phyloP scores from a whole-genome alignment of 2,113 vertebrate species.

The Microcebus griseorufus region DNA sequence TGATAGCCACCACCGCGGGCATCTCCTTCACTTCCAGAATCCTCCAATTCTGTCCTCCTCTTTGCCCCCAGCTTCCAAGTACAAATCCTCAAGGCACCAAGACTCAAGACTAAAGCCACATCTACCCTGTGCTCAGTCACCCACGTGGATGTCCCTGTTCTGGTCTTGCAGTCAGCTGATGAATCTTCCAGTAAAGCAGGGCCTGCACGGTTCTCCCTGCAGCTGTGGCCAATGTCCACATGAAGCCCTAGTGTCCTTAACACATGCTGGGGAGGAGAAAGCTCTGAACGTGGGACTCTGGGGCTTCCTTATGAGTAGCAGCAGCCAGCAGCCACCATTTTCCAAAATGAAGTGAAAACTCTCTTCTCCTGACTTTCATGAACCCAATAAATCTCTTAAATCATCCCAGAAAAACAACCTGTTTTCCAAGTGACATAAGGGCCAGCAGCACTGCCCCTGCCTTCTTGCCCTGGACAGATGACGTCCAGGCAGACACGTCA shows the following conservation, averaged over 20 bases:
- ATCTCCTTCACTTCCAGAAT: no score
- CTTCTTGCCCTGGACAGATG: neutral
- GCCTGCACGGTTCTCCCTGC: neutral
- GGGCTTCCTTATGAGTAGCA: neutral
- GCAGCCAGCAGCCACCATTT: neutral
- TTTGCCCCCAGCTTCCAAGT: neutral
- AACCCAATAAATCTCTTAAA: neutral
- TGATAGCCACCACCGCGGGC: neutral
- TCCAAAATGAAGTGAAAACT: neutral
- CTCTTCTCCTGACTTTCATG: neutral
- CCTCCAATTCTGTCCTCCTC: neutral
- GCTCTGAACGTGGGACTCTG: neutral
- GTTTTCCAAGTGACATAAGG: neutral
- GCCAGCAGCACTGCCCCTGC: neutral
- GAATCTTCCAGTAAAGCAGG: neutral
- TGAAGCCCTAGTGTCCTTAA: neutral
- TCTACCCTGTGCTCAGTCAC: neutral
- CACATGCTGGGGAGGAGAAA: neutral
- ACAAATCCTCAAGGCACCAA: neutral
- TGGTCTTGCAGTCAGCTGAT: neutral
- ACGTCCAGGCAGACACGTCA: conserved; percentile 19
- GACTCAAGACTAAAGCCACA: neutral
- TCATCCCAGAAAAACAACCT: conserved; percentile 35
- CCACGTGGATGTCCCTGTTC: neutral
- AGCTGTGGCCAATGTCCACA: neutral